Evolutionary conservation across 2,888 invertebrate species (phyloP).

Genomic region (Macrosiphum euphorbiae): DNA sequence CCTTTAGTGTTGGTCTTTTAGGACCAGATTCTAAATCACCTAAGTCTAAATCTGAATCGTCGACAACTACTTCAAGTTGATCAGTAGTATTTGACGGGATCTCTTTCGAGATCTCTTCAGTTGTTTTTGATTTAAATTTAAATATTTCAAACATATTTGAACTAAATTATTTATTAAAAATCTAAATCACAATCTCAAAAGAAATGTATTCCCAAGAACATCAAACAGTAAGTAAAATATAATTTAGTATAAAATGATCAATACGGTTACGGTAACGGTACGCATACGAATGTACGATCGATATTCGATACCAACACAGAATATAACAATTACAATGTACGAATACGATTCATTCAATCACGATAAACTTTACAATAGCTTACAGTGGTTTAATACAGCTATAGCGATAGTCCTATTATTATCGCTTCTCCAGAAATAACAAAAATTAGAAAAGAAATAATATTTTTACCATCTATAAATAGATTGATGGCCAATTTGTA

Average conservation of each 20-base stretch:
- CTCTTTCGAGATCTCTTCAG: constrained; percentile 1
- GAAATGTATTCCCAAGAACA: neutral
- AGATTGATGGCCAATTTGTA: no score
- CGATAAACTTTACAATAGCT: neutral
- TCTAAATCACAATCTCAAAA: neutral
- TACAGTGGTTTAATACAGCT: neutral
- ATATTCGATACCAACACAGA: no score
- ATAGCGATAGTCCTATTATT: neutral
- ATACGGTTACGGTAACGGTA: neutral
- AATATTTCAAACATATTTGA: constrained; percentile 27
- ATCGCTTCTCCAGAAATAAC: no score
- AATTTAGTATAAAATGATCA: neutral
- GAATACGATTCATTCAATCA: neutral
- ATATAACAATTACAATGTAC: neutral
- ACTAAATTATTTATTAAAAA: constrained; percentile 2
- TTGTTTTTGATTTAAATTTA: constrained; percentile 35
- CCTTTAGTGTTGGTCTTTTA: constrained; percentile 27
- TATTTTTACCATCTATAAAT: no score
- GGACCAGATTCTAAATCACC: constrained; percentile 39
- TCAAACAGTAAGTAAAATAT: constrained; percentile 17
- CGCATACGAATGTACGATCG: neutral
- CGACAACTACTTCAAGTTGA: neutral
- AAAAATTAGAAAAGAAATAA: no score
- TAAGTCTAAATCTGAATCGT: neutral
- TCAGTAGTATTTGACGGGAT: neutral